Conservation (phyloP, 2,888 invertebrate species). For the Hypolimnas misippus region DNA sequence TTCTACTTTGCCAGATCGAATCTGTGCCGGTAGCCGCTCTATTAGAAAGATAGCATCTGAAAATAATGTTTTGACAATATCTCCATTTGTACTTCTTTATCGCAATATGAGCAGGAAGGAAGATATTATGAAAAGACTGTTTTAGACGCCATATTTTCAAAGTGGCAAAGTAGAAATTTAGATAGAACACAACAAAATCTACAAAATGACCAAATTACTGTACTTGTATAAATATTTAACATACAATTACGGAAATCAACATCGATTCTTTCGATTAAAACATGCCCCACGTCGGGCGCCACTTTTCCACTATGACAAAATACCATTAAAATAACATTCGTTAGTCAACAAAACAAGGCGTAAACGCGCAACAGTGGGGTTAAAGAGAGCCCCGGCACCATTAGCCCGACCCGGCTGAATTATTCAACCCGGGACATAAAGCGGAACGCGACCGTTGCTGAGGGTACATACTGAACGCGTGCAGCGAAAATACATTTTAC, state of each 20-base stretch:
- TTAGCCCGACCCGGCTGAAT: constrained; percentile 43
- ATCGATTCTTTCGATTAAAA: not conserved
- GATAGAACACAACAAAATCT: no score
- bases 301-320: constrained; percentile 3
- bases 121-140: no score
- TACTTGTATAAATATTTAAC: not conserved
- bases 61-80: no score
- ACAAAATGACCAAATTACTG: no score
- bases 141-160: no score
- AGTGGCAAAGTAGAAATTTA: no score
- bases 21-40: no score
- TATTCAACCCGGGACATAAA: constrained; percentile 43
- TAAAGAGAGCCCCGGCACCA: constrained; percentile 34
- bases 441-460: constrained; percentile 28
- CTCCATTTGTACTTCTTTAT: no score
- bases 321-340: constrained; percentile 10
- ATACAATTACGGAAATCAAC: not conserved
- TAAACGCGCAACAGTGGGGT: constrained; percentile 25
- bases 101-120: no score
- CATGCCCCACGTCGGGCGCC: constrained; percentile 17
- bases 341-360: constrained; percentile 9
- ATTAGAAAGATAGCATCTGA: no score
- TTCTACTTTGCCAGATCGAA: no score
- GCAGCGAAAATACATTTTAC: not conserved
- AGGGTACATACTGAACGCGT: constrained; percentile 11